Percentiles rank a stretch among this genome's conserved stretches.
Conservation (phyloP, 2,888 invertebrate genomes). For the Anticlea derivata region DNA sequence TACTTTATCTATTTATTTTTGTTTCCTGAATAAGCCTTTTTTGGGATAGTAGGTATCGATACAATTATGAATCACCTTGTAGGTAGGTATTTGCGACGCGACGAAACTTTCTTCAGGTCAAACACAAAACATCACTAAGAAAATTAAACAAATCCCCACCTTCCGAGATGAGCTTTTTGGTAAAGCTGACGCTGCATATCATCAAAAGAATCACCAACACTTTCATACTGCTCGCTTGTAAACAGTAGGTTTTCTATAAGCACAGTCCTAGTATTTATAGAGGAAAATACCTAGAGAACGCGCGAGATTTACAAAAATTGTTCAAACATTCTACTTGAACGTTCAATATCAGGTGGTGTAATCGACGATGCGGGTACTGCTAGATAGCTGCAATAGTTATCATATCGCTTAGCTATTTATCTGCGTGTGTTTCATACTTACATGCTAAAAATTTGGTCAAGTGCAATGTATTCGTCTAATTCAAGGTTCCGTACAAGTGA, state of each 20-base stretch:
- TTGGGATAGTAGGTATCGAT: no score
- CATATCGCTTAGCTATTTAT: constrained; percentile 23
- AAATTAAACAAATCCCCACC: constrained; percentile 46
- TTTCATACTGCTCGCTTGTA: constrained; percentile 54
- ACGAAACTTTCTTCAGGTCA: not conserved
- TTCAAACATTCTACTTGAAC: constrained; percentile 43
- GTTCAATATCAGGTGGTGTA: constrained; percentile 34
- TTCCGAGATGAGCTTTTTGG: constrained; percentile 51
- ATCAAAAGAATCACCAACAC: constrained; percentile 51
- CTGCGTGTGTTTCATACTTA: no score
- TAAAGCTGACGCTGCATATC: constrained; percentile 46
- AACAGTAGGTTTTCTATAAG: constrained; percentile 43
- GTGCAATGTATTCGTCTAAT: constrained; percentile 4
- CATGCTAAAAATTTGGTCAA: constrained; percentile 10
- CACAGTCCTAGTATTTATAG: constrained; percentile 47
- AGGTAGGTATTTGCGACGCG: no score
- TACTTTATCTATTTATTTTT: no score
- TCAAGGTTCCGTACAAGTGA: constrained; percentile 18
- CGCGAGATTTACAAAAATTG: constrained; percentile 34
- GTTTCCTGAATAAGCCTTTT: no score
- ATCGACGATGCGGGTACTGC: constrained; percentile 41
- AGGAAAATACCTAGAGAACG: constrained; percentile 30
- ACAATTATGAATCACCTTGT: no score
- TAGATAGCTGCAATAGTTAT: constrained; percentile 29
- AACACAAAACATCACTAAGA: constrained; percentile 14